phyloP scores from a whole-genome alignment of 2,797 vertebrate genomes.

The Malacoraja senta region DNA sequence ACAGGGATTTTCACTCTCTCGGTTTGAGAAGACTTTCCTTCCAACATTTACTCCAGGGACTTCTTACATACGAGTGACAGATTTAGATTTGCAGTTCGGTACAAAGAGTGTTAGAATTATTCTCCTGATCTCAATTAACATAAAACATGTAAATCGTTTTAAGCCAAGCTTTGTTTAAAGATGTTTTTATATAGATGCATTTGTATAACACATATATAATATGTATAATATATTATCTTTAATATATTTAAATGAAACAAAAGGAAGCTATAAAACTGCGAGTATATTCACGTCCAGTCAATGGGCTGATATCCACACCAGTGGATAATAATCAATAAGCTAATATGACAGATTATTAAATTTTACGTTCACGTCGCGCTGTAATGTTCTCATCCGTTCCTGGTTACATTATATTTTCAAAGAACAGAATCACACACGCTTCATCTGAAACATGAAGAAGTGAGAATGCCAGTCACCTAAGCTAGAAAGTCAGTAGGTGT shows the following conservation, averaged over 20 bases:
- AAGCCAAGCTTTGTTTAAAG: neutral
- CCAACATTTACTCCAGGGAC: conserved; percentile 11
- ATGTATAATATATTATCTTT: too few species aligned
- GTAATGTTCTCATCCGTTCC: neutral
- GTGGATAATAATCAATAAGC: neutral
- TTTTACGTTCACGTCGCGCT: neutral
- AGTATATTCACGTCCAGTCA: neutral
- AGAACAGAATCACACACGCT: neutral
- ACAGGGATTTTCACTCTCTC: conserved; percentile 16
- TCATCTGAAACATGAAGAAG: neutral
- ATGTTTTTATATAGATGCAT: neutral
- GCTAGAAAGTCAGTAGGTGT: neutral
- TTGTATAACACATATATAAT: too few species aligned
- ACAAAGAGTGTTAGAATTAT: neutral
- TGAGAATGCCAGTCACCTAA: neutral
- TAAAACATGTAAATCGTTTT: neutral
- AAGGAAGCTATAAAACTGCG: neutral
- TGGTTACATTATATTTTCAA: neutral
- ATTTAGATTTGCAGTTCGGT: neutral
- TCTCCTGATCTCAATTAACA: neutral
- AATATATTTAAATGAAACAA: neutral
- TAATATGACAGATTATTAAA: neutral
- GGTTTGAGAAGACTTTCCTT: neutral
- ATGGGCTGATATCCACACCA: neutral
- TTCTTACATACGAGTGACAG: neutral